Evolutionary conservation across 2,888 invertebrate species (phyloP).

Genomic region (Acronicta aceris): DNA sequence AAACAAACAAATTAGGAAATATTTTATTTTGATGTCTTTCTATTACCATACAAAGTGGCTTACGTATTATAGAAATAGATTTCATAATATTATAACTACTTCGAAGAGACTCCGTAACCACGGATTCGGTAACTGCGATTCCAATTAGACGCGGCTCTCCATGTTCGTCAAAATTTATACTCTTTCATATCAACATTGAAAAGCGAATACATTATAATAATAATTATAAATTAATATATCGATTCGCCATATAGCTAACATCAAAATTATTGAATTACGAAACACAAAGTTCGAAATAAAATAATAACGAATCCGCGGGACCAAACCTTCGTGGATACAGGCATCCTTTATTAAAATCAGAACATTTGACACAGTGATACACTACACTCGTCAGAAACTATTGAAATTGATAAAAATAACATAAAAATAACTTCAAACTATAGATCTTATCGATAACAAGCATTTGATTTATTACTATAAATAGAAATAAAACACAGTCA

Average conservation of each 20-base stretch:
- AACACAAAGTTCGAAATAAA: slow-evolving; percentile 4
- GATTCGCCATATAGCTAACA: background rate
- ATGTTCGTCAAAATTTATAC: slow-evolving; percentile 11
- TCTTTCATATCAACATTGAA: background rate
- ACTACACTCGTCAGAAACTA: slow-evolving; percentile 60
- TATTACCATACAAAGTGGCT: slow-evolving; percentile 87
- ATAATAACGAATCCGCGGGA: slow-evolving; percentile 13
- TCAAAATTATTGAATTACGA: slow-evolving; percentile 1
- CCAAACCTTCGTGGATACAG: slow-evolving; percentile 25
- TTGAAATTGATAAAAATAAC: slow-evolving; percentile 59
- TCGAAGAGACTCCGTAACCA: slow-evolving; percentile 52
- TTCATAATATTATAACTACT: slow-evolving; percentile 53
- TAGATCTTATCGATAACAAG: slow-evolving; percentile 67
- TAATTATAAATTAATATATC: background rate
- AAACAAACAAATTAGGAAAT: slow-evolving; percentile 55
- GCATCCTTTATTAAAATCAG: slow-evolving; percentile 56
- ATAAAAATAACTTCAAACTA: slow-evolving; percentile 63
- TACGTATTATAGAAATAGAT: slow-evolving; percentile 76
- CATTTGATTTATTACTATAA: slow-evolving; percentile 68
- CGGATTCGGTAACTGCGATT: slow-evolving; percentile 22
- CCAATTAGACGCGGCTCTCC: slow-evolving; percentile 4
- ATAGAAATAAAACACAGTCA: slow-evolving; percentile 74
- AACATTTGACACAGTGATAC: slow-evolving; percentile 82
- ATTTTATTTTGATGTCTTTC: slow-evolving; percentile 87
- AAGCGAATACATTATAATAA: background rate